These are phyloP conservation scores for Anguilla pacifica DNA, from an alignment of 2,797 vertebrate genomes.

Conservation along the genomic window DNA sequence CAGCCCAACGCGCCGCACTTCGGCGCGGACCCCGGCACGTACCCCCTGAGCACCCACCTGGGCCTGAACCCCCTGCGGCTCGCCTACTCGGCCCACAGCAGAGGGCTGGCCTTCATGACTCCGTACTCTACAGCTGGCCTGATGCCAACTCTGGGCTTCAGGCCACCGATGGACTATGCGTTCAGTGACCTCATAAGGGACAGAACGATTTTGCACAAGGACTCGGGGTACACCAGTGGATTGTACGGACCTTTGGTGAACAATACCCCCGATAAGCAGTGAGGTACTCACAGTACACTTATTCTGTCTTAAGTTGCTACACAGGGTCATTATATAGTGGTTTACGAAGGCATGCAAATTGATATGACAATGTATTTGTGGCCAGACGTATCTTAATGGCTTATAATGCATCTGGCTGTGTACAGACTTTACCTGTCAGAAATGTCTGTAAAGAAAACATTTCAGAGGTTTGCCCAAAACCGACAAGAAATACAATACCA, in stretches of 20 bases:
- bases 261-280: constrained; percentile 92
- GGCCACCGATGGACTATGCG: constrained; percentile 97
- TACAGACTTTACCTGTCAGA: constrained; percentile 27
- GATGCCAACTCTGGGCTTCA: constrained; percentile 94
- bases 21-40: constrained; percentile 84
- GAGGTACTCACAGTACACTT: constrained; percentile 51
- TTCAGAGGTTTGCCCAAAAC: constrained; percentile 19
- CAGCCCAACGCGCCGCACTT: constrained; percentile 94
- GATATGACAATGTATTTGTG: constrained; percentile 54
- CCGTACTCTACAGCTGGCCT: constrained; percentile 94
- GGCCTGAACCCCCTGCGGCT: constrained; percentile 93
- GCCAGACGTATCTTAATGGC: constrained; percentile 64
- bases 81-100: constrained; percentile 96
- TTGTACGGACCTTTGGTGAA: constrained; percentile 95
- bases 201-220: constrained; percentile 93
- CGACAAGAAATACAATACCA: constrained; percentile 9
- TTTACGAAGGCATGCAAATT: background rate
- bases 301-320: background rate
- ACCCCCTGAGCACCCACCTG: constrained; percentile 87
- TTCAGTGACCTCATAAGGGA: constrained; percentile 98
- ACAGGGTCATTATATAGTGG: background rate
- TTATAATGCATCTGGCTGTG: constrained; percentile 17
- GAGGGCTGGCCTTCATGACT: constrained; percentile 96
- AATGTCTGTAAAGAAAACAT: constrained; percentile 17
- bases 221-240: constrained; percentile 84